Percentiles rank a stretch among this genome's conserved stretches.
Conservation (phyloP, 2,888 invertebrate genomes). For the Drosophila setosimentum region DNA sequence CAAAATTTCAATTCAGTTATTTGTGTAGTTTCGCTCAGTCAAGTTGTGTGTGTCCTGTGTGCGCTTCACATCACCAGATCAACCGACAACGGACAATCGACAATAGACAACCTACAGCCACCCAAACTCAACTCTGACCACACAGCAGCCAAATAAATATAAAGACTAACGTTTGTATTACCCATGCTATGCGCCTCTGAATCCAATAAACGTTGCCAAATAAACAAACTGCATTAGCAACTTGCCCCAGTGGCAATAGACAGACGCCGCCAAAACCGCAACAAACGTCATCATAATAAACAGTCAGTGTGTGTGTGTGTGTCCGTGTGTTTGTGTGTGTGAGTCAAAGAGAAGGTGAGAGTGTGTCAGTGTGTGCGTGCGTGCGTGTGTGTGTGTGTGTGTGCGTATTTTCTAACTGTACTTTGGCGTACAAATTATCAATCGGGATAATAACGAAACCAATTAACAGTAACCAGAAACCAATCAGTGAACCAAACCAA, state of each 20-base stretch:
- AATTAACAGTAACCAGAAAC: conserved; percentile 51
- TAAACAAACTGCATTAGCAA: conserved; percentile 59
- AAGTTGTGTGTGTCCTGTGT: conserved; percentile 74
- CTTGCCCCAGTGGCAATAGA: conserved; percentile 37
- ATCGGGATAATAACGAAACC: conserved; percentile 43
- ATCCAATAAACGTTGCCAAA: conserved; percentile 41
- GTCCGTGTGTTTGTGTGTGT: not conserved
- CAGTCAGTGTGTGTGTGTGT: conserved; percentile 2
- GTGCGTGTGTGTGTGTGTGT: conserved; percentile 1
- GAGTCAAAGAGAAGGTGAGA: not conserved
- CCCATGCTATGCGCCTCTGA: conserved; percentile 14
- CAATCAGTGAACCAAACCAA: conserved; percentile 52
- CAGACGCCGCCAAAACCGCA: conserved; percentile 50
- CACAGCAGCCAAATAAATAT: conserved; percentile 3
- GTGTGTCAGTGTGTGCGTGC: not conserved
- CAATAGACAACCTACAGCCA: conserved; percentile 9
- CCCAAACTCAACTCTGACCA: conserved; percentile 11
- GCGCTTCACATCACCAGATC: conserved; percentile 54
- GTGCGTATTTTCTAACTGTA: conserved; percentile 56
- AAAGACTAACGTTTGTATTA: not conserved
- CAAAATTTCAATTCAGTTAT: conserved; percentile 77
- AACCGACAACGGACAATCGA: conserved; percentile 19
- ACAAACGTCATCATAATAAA: conserved; percentile 60
- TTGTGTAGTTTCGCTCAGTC: conserved; percentile 80
- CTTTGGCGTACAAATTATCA: conserved; percentile 69